Base-by-base conservation (phyloP, 35 echinoderm and acorn worm species). In the Lytechinus pictus region DNA sequence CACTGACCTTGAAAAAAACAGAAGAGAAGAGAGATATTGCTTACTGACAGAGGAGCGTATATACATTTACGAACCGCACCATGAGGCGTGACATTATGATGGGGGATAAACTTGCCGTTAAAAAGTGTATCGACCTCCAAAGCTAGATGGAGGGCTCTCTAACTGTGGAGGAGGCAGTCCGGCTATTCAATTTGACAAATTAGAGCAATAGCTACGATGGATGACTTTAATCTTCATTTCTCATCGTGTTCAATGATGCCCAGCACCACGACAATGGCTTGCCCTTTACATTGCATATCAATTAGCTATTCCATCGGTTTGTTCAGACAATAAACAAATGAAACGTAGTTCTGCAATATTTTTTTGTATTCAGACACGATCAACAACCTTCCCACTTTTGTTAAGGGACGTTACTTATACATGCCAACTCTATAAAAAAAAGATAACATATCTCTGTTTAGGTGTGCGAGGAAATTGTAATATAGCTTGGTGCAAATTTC, bases 181-280 rank as follows among this genome's bases (percentile, higher is more conserved):
- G 2, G 19, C 66, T 79, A 79, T 79, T 79, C 66, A 79, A 79
- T 79, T 79, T n/a, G 21, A 24, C 66, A 79, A 79, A 79, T 79
- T 79, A n/a, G 66, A 79, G 66, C 14, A 79, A 16, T 79, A 79
- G 66, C 66, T 24, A 16, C 66, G 66, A 79, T 79, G 66, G 66
- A 79, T 79, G 21, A 79, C 66, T 79, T 79, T 79, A 79, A 79
- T 79, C 66, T 79, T 79, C 66, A n/a, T n/a, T 79, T 79, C 66
- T 79, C 19, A 79, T 79, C 5, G 19, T 27, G 21, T 79, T 24
- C 66, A 79, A 79, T 79, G 66, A 79, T 14, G 66, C 66, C 19
- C 3, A 24, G n/a, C 66, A 19, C 19, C 8, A 16, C n/a, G 19
- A 79, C 66, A 79, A 79, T 79, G 66, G 66, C 4, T n/a, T 79